These are phyloP conservation scores for Falcaria lacertinaria DNA, from an alignment of 2,888 invertebrate genomes.

Conservation along the genomic window DNA sequence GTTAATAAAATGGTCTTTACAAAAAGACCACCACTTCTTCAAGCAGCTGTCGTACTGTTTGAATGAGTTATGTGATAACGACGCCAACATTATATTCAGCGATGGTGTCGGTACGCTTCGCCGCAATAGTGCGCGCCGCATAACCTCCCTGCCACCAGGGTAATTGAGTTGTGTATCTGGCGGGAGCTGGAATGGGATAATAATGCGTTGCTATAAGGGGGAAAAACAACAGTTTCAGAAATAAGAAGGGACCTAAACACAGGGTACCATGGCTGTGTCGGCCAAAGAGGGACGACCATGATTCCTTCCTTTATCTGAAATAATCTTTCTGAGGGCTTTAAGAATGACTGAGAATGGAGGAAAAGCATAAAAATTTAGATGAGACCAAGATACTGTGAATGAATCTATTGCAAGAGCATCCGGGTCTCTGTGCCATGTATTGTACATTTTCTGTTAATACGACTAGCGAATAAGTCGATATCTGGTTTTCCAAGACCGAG, in stretches of 20 bases:
- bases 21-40: conserved; percentile 9
- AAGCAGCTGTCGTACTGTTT: conserved; percentile 10
- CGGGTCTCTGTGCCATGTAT: conserved; percentile 21
- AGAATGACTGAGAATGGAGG: conserved; percentile 17
- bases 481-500: conserved; percentile 10
- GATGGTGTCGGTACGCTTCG: conserved; percentile 2
- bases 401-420: conserved; percentile 16
- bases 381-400: conserved; percentile 20
- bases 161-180: too few relatives aligned
- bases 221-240: too few relatives aligned
- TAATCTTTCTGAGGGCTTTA: conserved; percentile 17
- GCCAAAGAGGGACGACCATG: conserved; percentile 17
- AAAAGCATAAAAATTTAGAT: conserved; percentile 18
- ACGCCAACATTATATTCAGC: conserved; percentile 11
- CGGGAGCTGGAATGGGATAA: too few relatives aligned
- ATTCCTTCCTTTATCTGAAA: conserved; percentile 18
- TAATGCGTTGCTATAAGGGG: too few relatives aligned
- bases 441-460: conserved; percentile 18
- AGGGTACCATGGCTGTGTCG: conserved; percentile 20
- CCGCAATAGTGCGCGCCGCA: conserved; percentile 8
- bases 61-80: conserved; percentile 8
- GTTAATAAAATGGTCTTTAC: conserved; percentile 3
- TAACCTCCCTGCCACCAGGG: conserved; percentile 14
- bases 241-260: too few relatives aligned
- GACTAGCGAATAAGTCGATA: conserved; percentile 20